Evolutionary conservation across 2,888 invertebrate genomes (phyloP).

Genomic region (Chymomyza fuscimana): DNA sequence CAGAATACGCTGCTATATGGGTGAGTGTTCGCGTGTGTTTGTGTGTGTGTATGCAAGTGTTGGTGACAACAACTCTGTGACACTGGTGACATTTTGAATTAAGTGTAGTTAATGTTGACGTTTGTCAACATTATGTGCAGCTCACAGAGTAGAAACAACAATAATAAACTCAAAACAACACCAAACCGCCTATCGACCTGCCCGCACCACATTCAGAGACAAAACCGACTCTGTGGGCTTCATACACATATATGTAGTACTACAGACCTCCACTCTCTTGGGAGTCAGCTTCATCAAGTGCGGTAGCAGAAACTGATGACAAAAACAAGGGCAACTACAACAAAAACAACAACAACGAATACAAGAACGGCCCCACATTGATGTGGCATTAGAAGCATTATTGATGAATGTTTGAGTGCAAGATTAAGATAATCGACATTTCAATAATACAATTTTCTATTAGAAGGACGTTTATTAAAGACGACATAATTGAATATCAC

Average conservation of each 20-base stretch:
- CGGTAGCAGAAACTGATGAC: conserved; percentile 16
- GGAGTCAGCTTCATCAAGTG: conserved; percentile 1
- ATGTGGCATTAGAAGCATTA: conserved; percentile 67
- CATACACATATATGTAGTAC: background rate
- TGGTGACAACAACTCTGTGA: conserved; percentile 23
- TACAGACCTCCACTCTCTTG: background rate
- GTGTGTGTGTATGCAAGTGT: conserved; percentile 12
- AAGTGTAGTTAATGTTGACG: conserved; percentile 76
- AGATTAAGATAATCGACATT: conserved; percentile 74
- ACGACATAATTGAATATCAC: conserved; percentile 34
- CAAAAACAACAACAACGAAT: conserved; percentile 23
- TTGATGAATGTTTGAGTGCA: conserved; percentile 66
- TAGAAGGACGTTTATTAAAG: conserved; percentile 4
- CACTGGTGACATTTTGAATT: conserved; percentile 72
- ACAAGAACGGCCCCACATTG: conserved; percentile 36
- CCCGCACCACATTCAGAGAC: background rate
- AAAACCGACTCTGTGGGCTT: background rate
- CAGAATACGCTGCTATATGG: conserved; percentile 17
- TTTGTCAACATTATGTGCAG: conserved; percentile 62
- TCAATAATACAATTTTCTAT: conserved; percentile 58
- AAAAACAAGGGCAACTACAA: conserved; percentile 30
- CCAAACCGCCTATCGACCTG: conserved; percentile 22
- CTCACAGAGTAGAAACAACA: background rate
- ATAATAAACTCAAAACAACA: background rate
- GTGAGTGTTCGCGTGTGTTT: conserved; percentile 19